Conservation (phyloP, 2,888 invertebrate species). For the Agelastica alni region DNA sequence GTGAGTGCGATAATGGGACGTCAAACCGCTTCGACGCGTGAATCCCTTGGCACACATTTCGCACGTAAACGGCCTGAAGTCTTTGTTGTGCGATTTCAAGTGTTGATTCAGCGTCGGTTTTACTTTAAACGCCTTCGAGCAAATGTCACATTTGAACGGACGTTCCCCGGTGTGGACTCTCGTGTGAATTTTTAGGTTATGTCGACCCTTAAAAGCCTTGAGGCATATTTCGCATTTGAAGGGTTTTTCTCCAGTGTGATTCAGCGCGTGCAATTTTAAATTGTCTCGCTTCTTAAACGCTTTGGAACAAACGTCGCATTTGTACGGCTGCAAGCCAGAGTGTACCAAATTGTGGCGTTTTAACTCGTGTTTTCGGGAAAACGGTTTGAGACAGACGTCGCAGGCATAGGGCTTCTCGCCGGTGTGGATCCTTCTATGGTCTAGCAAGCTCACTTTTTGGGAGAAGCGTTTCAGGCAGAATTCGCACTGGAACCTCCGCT, state of each 20-base stretch:
- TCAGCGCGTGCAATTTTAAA: background rate
- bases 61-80: constrained; percentile 7
- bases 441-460: background rate
- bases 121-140: constrained; percentile 5
- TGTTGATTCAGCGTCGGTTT: constrained; percentile 5
- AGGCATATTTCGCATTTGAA: constrained; percentile 4
- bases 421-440: background rate
- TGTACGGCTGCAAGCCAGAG: background rate
- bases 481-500: background rate
- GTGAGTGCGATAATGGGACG: background rate
- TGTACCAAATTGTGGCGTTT: background rate
- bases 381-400: background rate
- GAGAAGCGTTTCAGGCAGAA: background rate
- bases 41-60: constrained; percentile 13
- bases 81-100: background rate
- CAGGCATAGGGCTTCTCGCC: background rate
- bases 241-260: background rate
- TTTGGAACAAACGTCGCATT: constrained; percentile 4
- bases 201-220: constrained; percentile 1
- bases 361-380: background rate
- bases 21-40: background rate
- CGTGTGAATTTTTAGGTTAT: constrained; percentile 1
- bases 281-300: background rate
- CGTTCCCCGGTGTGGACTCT: background rate
- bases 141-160: constrained; percentile 3